These are phyloP conservation scores for Dioctria rufipes DNA, from an alignment of 2,888 invertebrate species.

Conservation along the genomic window DNA sequence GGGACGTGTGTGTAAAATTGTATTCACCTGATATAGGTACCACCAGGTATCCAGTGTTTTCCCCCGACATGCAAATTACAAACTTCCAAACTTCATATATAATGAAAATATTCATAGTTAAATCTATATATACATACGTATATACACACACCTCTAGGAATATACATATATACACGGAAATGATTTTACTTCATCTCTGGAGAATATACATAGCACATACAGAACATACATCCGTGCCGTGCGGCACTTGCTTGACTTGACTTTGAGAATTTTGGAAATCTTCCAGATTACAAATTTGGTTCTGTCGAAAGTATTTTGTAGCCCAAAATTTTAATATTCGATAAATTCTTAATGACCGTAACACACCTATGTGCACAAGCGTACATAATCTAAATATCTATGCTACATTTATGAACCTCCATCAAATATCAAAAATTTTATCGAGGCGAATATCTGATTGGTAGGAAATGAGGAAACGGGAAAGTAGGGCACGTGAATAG, in stretches of 20 bases:
- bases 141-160: not conserved
- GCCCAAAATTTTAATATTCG: not conserved
- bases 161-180: not conserved
- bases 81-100: not conserved
- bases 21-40: not conserved
- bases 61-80: not conserved
- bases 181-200: not conserved
- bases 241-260: not conserved
- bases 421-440: constrained; percentile 39
- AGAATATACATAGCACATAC: not conserved
- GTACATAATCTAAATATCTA: too few relatives aligned
- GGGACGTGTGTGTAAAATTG: not conserved
- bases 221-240: too few relatives aligned
- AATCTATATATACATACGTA: not conserved
- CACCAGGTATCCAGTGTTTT: not conserved
- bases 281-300: too few relatives aligned
- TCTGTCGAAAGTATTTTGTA: not conserved
- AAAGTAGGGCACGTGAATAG: constrained; percentile 28
- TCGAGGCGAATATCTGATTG: constrained; percentile 38
- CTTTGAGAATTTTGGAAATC: not conserved
- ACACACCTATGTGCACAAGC: too few relatives aligned
- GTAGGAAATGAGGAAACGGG: constrained; percentile 2
- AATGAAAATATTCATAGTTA: not conserved
- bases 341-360: too few relatives aligned
- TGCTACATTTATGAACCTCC: not conserved